Evolutionary conservation across 2,113 vertebrate species (phyloP), one percentile per base, ranked within the genome.

Genomic region (Nesoenas mayeri): DNA sequence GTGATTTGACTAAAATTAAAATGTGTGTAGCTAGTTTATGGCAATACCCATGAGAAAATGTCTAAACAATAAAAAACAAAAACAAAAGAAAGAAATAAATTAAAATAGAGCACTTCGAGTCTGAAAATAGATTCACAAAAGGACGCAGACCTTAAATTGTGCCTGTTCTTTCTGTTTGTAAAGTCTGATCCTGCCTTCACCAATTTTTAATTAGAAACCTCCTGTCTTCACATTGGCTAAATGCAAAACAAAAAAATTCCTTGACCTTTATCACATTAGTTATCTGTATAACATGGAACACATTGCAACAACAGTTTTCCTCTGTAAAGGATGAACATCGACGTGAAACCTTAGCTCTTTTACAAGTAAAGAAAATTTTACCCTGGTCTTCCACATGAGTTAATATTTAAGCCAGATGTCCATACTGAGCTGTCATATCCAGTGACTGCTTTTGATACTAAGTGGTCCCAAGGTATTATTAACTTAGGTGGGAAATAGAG

Each of bases 101-200:
- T 17, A 44, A 47, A 87, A 56, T 26, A 75, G 29, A 91, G 13
- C 17, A 77, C 7, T 15, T 84, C 0, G 0, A 79, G 15, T 15
- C 36, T 73, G 42, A 54, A 95, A 89, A 89, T 40, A 57, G 51
- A 79, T 89, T 91, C 42, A 75, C 38, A 71, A 92, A 70, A 88
- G 11, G 7, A 5, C 38, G 72, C 17, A 56, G 38, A 54, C 60
- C 14, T 91, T 64, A 85, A 88, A 36, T 31, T 32, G 15, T 58
- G 18, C 24, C 40, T 65, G 12, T 58, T 36, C 5, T 66, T 73
- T 82, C 12, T 79, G 18, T 62, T 77, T 93, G 9, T 24, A 54
- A 91, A 79, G 29, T 22, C 24, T 88, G 12, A 16, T 82, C 11
- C 31, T 88, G 18, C 16, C 21, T 77, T n/a, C 18, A 70, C 5